phyloP scores from a whole-genome alignment of 1,140 invertebrate genomes.

The Drosophila ohnishii region DNA sequence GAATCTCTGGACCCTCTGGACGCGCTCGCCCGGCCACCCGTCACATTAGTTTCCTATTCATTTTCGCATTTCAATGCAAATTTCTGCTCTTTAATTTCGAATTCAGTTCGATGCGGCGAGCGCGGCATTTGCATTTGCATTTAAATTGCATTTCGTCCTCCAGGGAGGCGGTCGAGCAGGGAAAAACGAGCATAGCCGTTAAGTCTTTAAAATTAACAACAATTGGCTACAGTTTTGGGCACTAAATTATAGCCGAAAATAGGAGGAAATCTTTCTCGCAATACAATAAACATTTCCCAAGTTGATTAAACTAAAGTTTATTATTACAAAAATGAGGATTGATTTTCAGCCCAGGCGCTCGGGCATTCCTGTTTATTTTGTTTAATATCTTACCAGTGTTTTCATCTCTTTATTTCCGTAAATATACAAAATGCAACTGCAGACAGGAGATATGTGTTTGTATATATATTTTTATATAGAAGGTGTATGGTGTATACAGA shows the following conservation, averaged over 20 bases:
- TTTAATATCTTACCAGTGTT: slow-evolving; percentile 20
- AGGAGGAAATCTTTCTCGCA: background rate
- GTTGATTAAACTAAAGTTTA: slow-evolving; percentile 27
- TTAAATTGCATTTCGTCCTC: slow-evolving; percentile 70
- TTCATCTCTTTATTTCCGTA: slow-evolving; percentile 41
- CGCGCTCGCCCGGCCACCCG: background rate
- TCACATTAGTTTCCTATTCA: slow-evolving; percentile 74
- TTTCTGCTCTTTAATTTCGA: slow-evolving; percentile 72
- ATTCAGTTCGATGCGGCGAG: slow-evolving; percentile 67
- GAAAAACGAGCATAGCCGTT: background rate
- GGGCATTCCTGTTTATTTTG: slow-evolving; percentile 26
- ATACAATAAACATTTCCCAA: slow-evolving; percentile 5
- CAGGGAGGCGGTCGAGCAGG: slow-evolving; percentile 2
- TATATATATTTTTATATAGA: background rate
- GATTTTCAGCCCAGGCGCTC: background rate
- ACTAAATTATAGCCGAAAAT: slow-evolving; percentile 4
- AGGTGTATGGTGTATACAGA: slow-evolving; percentile 2
- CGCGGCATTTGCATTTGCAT: slow-evolving; percentile 73
- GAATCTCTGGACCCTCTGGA: slow-evolving; percentile 45
- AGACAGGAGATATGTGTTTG: slow-evolving; percentile 8
- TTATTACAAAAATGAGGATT: slow-evolving; percentile 11
- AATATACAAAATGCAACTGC: slow-evolving; percentile 46
- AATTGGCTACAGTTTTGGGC: slow-evolving; percentile 1
- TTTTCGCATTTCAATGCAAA: slow-evolving; percentile 73
- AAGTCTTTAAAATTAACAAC: slow-evolving; percentile 38